Base-by-base conservation (phyloP, 2,113 vertebrate species). In the Lasiurus cinereus region DNA sequence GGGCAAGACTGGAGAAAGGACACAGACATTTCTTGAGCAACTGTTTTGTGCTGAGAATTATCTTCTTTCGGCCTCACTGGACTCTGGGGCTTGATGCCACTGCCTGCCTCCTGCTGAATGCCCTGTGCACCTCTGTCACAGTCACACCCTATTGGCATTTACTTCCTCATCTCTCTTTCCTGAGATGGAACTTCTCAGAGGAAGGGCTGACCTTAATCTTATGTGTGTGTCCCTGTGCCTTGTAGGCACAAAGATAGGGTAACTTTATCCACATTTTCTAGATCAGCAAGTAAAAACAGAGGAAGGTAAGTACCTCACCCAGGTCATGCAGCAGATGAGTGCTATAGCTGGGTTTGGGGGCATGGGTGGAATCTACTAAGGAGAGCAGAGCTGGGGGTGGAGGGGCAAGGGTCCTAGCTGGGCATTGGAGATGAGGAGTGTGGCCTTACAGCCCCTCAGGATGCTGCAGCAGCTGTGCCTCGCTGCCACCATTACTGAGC, bases 401-500 rank as follows among this genome's bases (percentile, higher is more conserved):
- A 21, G 76, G 77, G 56, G 56, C 78, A 59, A 52, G 46, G 73
- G 22, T 43, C 73, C 69, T 31, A 4, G 36, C 8, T 48, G 83
- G 52, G 29, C 46, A 24, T 0, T 24, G 64, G n/a, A 77, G 43
- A 8, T 2, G 24, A 73, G 18, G 59, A n/a, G 8, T 10, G 46
- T 52, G 74, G 33, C 56, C 74, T 36, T 22, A 59, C 21, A 48
- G 69, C 19, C 33, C 31, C n/a, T 82, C 6, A 0, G 46, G 6
- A 12, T 15, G 22, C 9, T 76, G 70, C 79, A 19, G 31, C 46
- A 22, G 22, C 74, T 56, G 18, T 46, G 2, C 0, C 4, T 10
- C 0, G 0, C 50, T 43, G 27, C 39, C 33, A 24, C 73, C 3
- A 1, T n/a, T 24, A 36, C 1, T 10, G n/a, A 78, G 73, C 36